Conservation (phyloP, 1,140 invertebrate species). For the Nixonia krombeini region DNA sequence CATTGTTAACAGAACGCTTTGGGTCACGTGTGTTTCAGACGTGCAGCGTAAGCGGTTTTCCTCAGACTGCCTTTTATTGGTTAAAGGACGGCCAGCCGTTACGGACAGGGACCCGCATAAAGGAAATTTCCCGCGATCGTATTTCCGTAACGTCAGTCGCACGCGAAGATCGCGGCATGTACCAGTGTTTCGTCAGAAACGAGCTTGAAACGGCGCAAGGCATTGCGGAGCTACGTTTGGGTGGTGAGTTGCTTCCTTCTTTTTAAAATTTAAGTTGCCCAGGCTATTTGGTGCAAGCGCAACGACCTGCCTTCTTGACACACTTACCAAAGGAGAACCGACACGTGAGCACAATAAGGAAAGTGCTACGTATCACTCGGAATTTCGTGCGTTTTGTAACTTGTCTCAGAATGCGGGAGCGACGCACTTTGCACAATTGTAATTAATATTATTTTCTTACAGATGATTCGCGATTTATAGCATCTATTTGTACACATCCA, state of each 20-base stretch:
- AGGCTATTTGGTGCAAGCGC: neutral
- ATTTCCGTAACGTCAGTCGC: conserved; percentile 78
- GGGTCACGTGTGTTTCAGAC: conserved; percentile 53
- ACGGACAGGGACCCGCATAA: conserved; percentile 72
- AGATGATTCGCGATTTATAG: too few relatives aligned
- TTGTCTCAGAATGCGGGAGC: too few relatives aligned
- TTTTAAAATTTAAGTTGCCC: conserved; percentile 7
- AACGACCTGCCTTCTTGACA: conserved; percentile 1
- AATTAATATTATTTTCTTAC: too few relatives aligned
- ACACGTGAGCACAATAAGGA: too few relatives aligned
- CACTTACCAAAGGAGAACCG: neutral
- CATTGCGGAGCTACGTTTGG: conserved; percentile 80
- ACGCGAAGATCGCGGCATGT: conserved; percentile 85
- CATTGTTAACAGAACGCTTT: neutral
- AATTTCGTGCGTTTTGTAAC: neutral
- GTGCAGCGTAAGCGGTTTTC: conserved; percentile 69
- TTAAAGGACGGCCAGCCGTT: conserved; percentile 78
- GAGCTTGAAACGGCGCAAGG: conserved; percentile 81
- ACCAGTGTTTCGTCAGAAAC: conserved; percentile 84
- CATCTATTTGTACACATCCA: too few relatives aligned
- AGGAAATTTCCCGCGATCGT: conserved; percentile 69
- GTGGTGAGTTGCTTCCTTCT: conserved; percentile 73
- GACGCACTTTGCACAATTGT: too few relatives aligned
- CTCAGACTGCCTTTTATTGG: conserved; percentile 70
- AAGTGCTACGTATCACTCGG: neutral